A percentile compares a stretch with the other conserved stretches of the same genome.
These are phyloP conservation scores for Orchesella cincta DNA, from an alignment of 1,140 invertebrate genomes.

Conservation along the genomic window DNA sequence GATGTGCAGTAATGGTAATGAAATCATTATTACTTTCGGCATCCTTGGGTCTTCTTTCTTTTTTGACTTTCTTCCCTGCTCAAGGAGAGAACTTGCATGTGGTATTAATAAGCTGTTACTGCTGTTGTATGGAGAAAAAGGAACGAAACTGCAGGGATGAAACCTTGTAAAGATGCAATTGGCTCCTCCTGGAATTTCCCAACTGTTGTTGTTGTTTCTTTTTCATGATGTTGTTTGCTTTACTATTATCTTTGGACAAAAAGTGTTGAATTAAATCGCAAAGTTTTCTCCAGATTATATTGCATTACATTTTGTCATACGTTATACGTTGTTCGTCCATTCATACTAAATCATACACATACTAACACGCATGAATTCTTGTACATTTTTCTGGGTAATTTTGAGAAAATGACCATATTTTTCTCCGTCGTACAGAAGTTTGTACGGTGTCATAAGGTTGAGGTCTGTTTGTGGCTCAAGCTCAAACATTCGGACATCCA, in stretches of 20 bases:
- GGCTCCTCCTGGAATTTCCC: constrained; percentile 25
- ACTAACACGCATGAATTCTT: no score
- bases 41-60: not conserved
- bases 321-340: no score
- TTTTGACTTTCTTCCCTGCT: not conserved
- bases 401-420: not conserved
- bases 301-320: no score
- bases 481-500: no score
- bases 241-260: not conserved
- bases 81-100: not conserved
- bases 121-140: not conserved
- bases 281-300: no score
- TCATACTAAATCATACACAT: no score
- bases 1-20: constrained; percentile 18
- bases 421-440: not conserved
- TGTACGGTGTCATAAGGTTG: no score
- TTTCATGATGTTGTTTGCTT: not conserved
- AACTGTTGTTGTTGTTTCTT: not conserved
- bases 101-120: constrained; percentile 7
- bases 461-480: no score
- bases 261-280: constrained; percentile 21
- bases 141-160: no score
- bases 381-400: not conserved
- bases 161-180: constrained; percentile 11
- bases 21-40: constrained; percentile 22